These are phyloP conservation scores for Sparus aurata DNA, from an alignment of 2,797 vertebrate genomes.

Conservation along the genomic window DNA sequence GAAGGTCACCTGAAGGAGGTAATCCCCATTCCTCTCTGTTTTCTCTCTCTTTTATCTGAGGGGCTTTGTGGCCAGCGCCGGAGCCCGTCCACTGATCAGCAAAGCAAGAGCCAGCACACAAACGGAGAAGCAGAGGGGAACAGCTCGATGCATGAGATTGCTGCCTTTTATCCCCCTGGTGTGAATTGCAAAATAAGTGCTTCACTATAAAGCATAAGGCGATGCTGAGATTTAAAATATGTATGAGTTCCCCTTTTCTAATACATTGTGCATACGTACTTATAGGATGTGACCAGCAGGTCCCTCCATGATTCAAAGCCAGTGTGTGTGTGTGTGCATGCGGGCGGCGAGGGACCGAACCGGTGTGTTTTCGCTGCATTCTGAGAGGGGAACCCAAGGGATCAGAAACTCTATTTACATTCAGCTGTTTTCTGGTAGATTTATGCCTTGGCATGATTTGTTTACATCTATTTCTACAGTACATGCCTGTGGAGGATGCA, in stretches of 20 bases:
- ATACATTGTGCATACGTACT: conserved; percentile 70
- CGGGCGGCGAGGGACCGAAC: conserved; percentile 25
- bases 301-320: conserved; percentile 48
- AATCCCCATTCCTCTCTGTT: conserved; percentile 79
- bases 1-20: conserved; percentile 86
- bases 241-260: conserved; percentile 68
- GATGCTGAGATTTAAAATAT: conserved; percentile 74
- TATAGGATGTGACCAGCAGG: conserved; percentile 60
- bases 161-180: conserved; percentile 75
- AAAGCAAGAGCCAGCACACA: conserved; percentile 62
- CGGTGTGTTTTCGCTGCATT: conserved; percentile 26
- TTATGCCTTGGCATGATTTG: conserved; percentile 60
- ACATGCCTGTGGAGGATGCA: conserved; percentile 45
- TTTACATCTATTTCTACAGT: conserved; percentile 51
- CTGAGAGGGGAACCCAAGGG: conserved; percentile 50
- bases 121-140: conserved; percentile 60
- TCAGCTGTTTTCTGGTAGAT: conserved; percentile 49
- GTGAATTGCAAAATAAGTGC: conserved; percentile 75
- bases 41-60: conserved; percentile 74
- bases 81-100: conserved; percentile 72
- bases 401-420: conserved; percentile 62
- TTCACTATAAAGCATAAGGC: conserved; percentile 58
- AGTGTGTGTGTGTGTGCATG: conserved; percentile 9
- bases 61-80: conserved; percentile 73
- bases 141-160: conserved; percentile 70